phyloP scores from a whole-genome alignment of 2,113 vertebrate genomes.

The Apteryx mantelli region DNA sequence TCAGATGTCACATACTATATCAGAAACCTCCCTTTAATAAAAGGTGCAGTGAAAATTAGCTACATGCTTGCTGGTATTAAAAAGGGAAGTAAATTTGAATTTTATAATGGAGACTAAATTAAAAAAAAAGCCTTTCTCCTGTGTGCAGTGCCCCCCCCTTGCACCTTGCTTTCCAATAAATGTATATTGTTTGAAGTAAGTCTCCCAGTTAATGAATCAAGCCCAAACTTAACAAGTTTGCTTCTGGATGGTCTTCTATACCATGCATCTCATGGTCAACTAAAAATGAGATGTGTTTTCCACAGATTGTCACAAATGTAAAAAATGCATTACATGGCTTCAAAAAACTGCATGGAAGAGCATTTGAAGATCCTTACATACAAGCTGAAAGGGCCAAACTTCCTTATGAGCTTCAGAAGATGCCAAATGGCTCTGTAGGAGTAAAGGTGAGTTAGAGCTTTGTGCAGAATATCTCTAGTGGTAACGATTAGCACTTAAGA shows the following conservation, averaged over 20 bases:
- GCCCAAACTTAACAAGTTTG: not conserved
- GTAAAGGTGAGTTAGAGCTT: constrained; percentile 83
- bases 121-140: not conserved
- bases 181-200: not conserved
- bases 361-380: constrained; percentile 90
- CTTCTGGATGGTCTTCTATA: not conserved
- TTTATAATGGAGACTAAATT: not conserved
- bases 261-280: not conserved
- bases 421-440: constrained; percentile 89
- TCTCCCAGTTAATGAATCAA: not conserved
- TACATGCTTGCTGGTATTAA: not conserved
- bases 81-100: not conserved
- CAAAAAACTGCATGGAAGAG: constrained; percentile 92
- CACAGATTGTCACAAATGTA: constrained; percentile 91
- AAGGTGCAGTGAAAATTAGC: not conserved
- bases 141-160: not conserved
- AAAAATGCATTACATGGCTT: constrained; percentile 95
- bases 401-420: constrained; percentile 91
- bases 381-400: constrained; percentile 88
- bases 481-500: not conserved
- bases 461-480: rapidly evolving
- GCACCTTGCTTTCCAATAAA: not conserved
- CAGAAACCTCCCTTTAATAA: not conserved
- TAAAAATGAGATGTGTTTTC: not conserved
- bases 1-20: not conserved